A percentile compares a stretch with the other conserved stretches of the same genome.
phyloP scores from a whole-genome alignment of 2,797 vertebrate species.

The Sphenopsis melanotis region DNA sequence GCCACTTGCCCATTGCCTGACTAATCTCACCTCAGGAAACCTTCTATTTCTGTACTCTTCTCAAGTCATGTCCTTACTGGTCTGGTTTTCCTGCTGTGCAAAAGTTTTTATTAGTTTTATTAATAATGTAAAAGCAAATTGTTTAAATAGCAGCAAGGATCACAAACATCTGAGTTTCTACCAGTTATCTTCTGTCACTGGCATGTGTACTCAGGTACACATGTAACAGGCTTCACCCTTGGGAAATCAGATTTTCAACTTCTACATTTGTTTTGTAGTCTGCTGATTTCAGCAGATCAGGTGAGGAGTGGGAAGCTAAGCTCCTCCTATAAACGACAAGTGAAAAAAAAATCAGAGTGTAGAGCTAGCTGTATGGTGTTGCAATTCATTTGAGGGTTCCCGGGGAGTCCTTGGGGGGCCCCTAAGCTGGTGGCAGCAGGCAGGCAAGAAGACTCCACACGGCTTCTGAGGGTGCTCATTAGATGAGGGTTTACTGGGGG shows the following conservation, averaged over 20 bases:
- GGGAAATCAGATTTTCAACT: background rate
- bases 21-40: background rate
- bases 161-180: background rate
- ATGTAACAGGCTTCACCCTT: background rate
- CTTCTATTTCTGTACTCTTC: background rate
- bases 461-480: too few species aligned
- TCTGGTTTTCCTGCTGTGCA: background rate
- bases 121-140: background rate
- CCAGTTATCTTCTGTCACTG: background rate
- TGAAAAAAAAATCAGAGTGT: background rate
- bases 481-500: too few species aligned
- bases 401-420: too few species aligned
- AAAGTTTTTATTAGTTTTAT: background rate
- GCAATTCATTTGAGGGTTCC: too few species aligned
- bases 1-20: background rate
- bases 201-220: rapidly evolving
- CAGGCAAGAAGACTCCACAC: too few species aligned
- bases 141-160: background rate
- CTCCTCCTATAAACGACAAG: background rate
- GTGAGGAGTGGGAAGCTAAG: rapidly evolving
- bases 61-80: background rate
- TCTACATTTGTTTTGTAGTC: background rate
- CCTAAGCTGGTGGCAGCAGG: too few species aligned
- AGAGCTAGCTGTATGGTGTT: background rate
- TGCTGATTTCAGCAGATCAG: background rate